Conservation (phyloP, 2,888 invertebrate species). For the Tipula helvola region DNA sequence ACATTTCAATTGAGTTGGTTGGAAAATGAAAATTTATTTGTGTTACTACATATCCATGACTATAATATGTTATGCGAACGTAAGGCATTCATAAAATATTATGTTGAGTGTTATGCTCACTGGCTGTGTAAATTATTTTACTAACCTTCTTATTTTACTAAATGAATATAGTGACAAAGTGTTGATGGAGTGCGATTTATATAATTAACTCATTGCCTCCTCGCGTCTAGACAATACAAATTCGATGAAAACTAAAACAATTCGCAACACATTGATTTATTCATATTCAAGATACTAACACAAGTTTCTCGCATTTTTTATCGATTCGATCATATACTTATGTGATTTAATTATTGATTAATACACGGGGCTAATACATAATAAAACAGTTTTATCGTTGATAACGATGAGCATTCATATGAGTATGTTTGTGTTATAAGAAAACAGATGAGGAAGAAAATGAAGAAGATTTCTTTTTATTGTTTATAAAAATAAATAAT, state of each 20-base stretch:
- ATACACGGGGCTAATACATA: background rate
- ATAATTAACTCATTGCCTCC: background rate
- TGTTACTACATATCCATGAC: background rate
- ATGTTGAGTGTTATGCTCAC: background rate
- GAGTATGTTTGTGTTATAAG: background rate
- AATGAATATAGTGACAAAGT: background rate
- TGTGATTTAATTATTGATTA: background rate
- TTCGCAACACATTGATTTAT: background rate
- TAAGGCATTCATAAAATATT: background rate
- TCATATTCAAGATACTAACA: background rate
- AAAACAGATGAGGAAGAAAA: background rate
- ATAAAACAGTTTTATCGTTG: background rate
- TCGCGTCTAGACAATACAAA: background rate
- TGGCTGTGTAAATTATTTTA: background rate
- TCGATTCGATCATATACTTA: background rate
- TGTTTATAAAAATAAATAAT: background rate
- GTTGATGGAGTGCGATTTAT: background rate
- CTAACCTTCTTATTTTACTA: background rate
- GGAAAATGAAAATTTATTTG: background rate
- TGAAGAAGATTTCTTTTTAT: background rate
- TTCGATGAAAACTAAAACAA: background rate
- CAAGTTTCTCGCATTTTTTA: background rate
- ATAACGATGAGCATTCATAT: background rate
- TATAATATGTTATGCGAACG: too few species aligned
- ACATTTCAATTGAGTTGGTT: background rate